Evolutionary conservation across 2,888 invertebrate species (phyloP).

Genomic region (Tupiocoris notatus): DNA sequence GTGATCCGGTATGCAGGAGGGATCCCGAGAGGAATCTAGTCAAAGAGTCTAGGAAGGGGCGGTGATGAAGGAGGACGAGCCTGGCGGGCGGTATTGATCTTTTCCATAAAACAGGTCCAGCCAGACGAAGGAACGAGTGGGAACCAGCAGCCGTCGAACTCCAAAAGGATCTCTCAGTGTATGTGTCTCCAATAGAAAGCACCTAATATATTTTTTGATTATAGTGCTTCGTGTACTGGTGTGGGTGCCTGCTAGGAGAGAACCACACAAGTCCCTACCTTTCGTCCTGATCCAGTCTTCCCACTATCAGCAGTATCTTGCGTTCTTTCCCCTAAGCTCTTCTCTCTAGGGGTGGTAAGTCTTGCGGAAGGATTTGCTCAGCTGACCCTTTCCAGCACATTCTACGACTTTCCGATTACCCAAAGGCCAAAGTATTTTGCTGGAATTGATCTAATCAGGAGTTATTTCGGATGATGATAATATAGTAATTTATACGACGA

Average conservation of each 20-base stretch:
- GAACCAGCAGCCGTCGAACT: background rate
- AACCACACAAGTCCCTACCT: no score
- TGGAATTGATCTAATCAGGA: no score
- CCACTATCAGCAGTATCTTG: background rate
- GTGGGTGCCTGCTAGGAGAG: no score
- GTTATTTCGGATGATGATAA: no score
- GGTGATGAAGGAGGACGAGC: background rate
- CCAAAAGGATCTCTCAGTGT: background rate
- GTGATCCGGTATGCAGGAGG: no score
- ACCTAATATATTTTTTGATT: background rate
- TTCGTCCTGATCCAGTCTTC: background rate
- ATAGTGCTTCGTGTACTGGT: background rate
- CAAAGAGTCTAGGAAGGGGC: no score
- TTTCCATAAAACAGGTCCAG: slow-evolving; percentile 29
- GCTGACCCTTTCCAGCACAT: background rate
- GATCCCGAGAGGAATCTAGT: no score
- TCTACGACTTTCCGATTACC: no score
- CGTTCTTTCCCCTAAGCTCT: background rate
- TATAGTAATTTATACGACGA: no score
- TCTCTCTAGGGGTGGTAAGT: background rate
- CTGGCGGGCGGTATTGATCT: slow-evolving; percentile 16
- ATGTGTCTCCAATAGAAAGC: background rate
- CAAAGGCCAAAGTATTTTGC: no score
- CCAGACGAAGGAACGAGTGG: background rate
- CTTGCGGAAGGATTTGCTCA: background rate